Evolutionary conservation across 2,113 vertebrate species (phyloP), one percentile per base, ranked within the genome.

Genomic region (Actenoides lindsayi): DNA sequence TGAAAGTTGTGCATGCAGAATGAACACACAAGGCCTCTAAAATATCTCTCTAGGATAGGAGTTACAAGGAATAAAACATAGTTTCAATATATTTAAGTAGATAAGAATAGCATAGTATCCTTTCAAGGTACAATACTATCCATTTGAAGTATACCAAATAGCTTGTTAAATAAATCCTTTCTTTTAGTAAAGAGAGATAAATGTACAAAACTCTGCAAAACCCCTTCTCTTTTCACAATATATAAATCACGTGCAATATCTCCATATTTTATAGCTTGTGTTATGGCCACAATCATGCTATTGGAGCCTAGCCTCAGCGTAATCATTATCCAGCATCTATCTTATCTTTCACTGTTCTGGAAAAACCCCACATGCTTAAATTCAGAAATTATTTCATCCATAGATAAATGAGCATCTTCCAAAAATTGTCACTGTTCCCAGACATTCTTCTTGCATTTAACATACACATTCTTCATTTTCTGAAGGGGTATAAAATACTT

Each of bases 151-250:
- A 57, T 78, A 85, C 33, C 35, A 53, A 59, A 7, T 46, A 64
- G 37, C 20, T 48, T 59, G 42, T 78, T 94, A 90, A 80, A 95
- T 78, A 80, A 87, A 90, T 79, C 37, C 24, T 69, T 92, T 91
- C 12, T 44, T 94, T 93, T n/a, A 79, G 67, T 51, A 53, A 28
- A 39, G 63, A 59, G 42, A 77, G 56, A 8, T 91, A 91, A 86
- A 94, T 6, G 33, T 57, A 44, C 24, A 70, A 57, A 95, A 81
- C 15, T 78, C 84, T 4, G 5, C 31, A 91, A 68, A 74, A 25
- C 6, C 53, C 15, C 39, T 79, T 80, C 63, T 48, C 15, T 88
- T 94, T 80, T 71, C 67, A 68, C 37, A 76, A 10, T 37, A 44
- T 39, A 60, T 70, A 82, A 83, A 95, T 93, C 69, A 50, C 2